phyloP scores from a whole-genome alignment of 2,797 vertebrate species.

The Echeneis naucrates region DNA sequence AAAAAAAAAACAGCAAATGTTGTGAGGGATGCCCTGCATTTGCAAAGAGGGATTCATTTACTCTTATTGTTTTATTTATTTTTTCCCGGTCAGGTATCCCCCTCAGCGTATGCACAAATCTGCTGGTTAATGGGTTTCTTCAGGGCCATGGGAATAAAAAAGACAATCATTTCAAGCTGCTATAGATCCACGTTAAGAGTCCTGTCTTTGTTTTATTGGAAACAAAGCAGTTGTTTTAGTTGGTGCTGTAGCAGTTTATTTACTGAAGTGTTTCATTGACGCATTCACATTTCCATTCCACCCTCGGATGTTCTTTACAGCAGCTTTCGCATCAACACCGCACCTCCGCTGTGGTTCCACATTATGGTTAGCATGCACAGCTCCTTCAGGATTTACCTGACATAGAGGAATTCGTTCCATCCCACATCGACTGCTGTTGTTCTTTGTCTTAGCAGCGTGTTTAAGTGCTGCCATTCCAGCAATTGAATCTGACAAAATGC shows the following conservation, averaged over 20 bases:
- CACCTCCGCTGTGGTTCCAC: background rate
- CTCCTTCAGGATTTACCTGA: constrained; percentile 1
- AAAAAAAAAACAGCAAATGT: constrained; percentile 26
- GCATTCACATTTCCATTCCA: constrained; percentile 14
- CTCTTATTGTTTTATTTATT: constrained; percentile 48
- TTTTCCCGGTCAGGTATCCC: constrained; percentile 43
- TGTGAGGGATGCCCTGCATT: constrained; percentile 45
- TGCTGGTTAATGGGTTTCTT: constrained; percentile 57
- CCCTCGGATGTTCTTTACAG: constrained; percentile 22
- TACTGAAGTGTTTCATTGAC: constrained; percentile 20
- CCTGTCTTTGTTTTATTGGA: constrained; percentile 35
- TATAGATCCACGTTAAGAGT: constrained; percentile 1
- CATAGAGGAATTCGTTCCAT: constrained; percentile 19
- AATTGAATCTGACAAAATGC: constrained; percentile 65
- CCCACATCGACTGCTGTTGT: constrained; percentile 21
- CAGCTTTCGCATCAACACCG: constrained; percentile 1
- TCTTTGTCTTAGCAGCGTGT: constrained; percentile 25
- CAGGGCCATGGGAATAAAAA: constrained; percentile 39
- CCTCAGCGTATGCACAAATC: constrained; percentile 33
- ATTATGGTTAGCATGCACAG: constrained; percentile 16
- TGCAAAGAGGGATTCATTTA: constrained; percentile 65
- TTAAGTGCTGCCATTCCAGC: constrained; percentile 49
- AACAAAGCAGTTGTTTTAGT: constrained; percentile 29
- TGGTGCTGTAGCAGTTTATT: constrained; percentile 34
- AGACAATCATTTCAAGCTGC: constrained; percentile 7